A percentile compares a stretch with the other conserved stretches of the same genome.
phyloP scores from a whole-genome alignment of 2,888 invertebrate species.

The Lycophotia porphyrea region DNA sequence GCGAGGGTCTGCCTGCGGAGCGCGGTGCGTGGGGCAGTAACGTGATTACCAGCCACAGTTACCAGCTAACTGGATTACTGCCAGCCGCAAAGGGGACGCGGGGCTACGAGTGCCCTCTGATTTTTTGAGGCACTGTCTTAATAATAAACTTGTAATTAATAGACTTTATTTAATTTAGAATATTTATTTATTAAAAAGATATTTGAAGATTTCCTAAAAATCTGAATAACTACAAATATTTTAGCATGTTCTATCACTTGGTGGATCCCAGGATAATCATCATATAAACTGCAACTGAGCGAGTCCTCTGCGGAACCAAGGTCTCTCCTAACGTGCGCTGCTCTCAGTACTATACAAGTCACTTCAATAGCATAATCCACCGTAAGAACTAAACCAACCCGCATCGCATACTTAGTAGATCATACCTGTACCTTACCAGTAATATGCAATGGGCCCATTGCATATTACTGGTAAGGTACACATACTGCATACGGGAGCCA shows the following conservation, averaged over 20 bases:
- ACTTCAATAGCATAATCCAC: neutral
- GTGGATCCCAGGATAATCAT: neutral
- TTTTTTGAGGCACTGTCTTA: constrained; percentile 43
- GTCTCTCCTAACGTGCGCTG: neutral
- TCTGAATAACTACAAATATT: neutral
- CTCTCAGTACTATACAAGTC: neutral
- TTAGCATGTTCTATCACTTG: neutral
- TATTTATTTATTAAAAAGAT: neutral
- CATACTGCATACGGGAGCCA: constrained; percentile 14
- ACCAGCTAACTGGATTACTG: constrained; percentile 75
- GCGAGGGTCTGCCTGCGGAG: constrained; percentile 25
- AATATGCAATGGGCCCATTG: constrained; percentile 2
- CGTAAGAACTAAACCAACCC: constrained; percentile 20
- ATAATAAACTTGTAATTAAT: constrained; percentile 23
- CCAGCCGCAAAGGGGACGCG: constrained; percentile 15
- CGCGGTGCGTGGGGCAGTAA: constrained; percentile 72
- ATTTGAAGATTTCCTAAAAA: neutral
- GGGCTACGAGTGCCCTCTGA: constrained; percentile 35
- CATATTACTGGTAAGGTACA: no score
- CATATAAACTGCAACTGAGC: no score
- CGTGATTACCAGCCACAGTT: constrained; percentile 72
- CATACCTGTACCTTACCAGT: neutral
- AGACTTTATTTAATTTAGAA: neutral
- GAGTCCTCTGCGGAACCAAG: neutral
- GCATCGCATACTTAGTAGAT: constrained; percentile 23